Evolutionary conservation across 2,888 invertebrate species (phyloP).

Genomic region (Drosophila parthenogenetica): DNA sequence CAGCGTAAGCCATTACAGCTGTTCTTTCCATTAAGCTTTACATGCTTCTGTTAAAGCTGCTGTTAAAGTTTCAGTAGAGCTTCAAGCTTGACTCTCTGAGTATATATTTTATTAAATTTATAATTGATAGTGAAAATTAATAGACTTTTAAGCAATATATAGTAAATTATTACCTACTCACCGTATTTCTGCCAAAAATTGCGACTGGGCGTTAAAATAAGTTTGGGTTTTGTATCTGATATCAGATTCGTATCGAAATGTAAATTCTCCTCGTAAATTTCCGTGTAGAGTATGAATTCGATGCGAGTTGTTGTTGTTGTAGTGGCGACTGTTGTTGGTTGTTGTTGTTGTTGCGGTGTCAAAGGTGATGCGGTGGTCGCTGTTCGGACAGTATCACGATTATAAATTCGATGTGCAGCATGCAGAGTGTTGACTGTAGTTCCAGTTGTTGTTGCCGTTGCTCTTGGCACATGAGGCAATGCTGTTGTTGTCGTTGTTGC

Average conservation of each 20-base stretch:
- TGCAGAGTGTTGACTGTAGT: conserved; percentile 41
- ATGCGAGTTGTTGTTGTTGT: conserved; percentile 59
- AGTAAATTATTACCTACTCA: conserved; percentile 80
- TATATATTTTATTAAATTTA: no score
- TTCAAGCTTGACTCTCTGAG: no score
- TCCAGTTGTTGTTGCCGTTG: conserved; percentile 34
- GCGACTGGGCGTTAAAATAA: conserved; percentile 33
- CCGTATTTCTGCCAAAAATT: conserved; percentile 82
- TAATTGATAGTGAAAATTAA: background rate
- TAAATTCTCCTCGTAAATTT: conserved; percentile 69
- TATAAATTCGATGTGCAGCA: conserved; percentile 71
- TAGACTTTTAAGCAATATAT: background rate
- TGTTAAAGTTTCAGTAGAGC: background rate
- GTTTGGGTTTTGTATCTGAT: conserved; percentile 23
- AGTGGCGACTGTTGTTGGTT: conserved; percentile 42
- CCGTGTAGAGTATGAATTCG: conserved; percentile 77
- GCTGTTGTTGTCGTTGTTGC: conserved; percentile 43
- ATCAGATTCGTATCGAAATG: conserved; percentile 35
- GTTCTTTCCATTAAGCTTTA: background rate
- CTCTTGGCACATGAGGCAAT: conserved; percentile 57
- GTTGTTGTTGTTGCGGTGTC: conserved; percentile 55
- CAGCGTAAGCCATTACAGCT: background rate
- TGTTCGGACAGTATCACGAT: conserved; percentile 74
- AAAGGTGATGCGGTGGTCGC: conserved; percentile 75
- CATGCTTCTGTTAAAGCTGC: background rate